phyloP scores from a whole-genome alignment of 2,797 vertebrate genomes.

The Avahi laniger region DNA sequence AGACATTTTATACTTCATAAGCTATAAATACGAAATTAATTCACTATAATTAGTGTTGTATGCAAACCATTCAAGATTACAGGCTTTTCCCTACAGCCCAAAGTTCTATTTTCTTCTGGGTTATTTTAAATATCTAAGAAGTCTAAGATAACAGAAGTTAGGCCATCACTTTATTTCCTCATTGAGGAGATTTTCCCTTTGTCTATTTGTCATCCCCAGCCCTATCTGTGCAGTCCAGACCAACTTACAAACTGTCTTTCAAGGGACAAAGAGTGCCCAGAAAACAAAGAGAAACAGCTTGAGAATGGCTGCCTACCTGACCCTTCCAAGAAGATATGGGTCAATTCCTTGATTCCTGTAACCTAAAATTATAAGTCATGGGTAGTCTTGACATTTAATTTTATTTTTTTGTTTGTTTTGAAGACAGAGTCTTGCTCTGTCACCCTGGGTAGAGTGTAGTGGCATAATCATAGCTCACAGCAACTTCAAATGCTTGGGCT shows the following conservation, averaged over 20 bases:
- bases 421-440: no score
- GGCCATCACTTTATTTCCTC: background rate
- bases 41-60: background rate
- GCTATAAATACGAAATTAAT: background rate
- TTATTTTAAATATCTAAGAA: background rate
- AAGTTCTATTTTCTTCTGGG: background rate
- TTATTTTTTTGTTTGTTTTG: no score
- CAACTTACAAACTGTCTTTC: background rate
- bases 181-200: background rate
- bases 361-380: background rate
- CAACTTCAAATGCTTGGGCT: no score
- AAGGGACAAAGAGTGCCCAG: background rate
- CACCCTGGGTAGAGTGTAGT: no score
- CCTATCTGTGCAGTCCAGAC: background rate
- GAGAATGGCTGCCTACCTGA: background rate
- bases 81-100: background rate
- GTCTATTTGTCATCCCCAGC: background rate
- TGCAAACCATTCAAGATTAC: background rate
- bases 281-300: background rate
- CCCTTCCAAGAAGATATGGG: background rate
- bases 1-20: no score
- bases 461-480: no score
- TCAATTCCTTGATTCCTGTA: background rate
- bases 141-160: background rate
- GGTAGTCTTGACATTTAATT: background rate